Conservation (phyloP, 1,140 invertebrate species). For the Druon quercuslanigerum region DNA sequence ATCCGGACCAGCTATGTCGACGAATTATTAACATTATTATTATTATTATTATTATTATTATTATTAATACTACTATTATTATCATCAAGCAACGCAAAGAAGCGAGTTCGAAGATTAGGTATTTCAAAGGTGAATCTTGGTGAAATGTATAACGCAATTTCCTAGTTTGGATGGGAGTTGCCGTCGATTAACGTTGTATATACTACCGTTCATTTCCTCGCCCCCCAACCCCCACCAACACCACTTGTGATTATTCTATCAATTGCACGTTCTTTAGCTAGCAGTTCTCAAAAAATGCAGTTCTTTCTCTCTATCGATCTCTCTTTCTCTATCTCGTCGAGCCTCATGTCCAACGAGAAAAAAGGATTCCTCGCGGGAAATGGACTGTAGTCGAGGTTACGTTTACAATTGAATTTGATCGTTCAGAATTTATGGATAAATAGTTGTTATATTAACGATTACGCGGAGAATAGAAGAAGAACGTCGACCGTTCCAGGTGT, state of each 20-base stretch:
- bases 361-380: conserved; percentile 51
- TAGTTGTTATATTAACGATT: conserved; percentile 73
- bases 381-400: conserved; percentile 67
- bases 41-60: neutral
- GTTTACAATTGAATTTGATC: conserved; percentile 76
- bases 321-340: conserved; percentile 3
- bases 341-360: conserved; percentile 28
- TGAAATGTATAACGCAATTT: conserved; percentile 49
- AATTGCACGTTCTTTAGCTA: conserved; percentile 5
- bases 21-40: neutral
- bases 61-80: neutral
- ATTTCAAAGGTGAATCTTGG: conserved; percentile 48
- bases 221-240: neutral
- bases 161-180: conserved; percentile 60
- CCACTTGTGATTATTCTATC: neutral
- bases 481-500: conserved; percentile 54
- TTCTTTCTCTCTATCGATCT: neutral
- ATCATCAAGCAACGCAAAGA: conserved; percentile 38
- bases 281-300: neutral
- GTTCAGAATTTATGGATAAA: conserved; percentile 76
- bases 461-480: conserved; percentile 59
- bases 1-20: conserved; percentile 13
- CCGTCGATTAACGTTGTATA: conserved; percentile 64
- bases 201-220: conserved; percentile 66
- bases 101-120: conserved; percentile 41